Conservation (phyloP, 2,113 vertebrate species). For the Natator depressus region DNA sequence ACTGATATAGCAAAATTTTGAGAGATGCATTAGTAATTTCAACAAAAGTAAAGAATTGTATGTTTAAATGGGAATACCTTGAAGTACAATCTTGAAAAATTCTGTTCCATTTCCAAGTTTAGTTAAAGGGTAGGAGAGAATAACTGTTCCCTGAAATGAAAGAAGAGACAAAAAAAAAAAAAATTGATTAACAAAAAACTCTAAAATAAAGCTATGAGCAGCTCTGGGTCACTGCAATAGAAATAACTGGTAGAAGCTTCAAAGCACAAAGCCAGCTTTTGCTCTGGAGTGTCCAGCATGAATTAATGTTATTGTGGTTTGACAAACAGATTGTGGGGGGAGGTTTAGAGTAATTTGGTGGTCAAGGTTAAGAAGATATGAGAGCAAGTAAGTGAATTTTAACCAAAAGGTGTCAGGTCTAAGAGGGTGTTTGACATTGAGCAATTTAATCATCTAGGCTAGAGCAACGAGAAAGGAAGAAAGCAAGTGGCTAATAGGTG, state of each 20-base stretch:
- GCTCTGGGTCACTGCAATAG: not conserved
- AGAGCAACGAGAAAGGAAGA: not conserved
- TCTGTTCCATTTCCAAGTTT: conserved; percentile 62
- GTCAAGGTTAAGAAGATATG: not conserved
- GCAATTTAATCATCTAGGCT: no score
- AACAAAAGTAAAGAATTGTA: not conserved
- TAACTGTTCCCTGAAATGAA: conserved; percentile 71
- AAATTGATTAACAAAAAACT: not conserved
- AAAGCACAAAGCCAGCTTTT: not conserved
- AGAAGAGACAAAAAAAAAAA: not conserved
- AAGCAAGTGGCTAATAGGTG: not conserved
- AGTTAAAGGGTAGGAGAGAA: conserved; percentile 63
- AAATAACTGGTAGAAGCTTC: not conserved
- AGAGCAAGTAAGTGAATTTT: not conserved
- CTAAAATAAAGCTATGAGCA: not conserved
- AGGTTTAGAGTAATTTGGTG: not conserved
- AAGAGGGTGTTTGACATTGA: no score
- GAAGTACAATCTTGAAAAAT: conserved; percentile 73
- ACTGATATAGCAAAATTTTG: not conserved
- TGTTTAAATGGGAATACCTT: conserved; percentile 67
- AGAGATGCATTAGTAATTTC: not conserved
- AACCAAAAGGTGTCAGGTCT: not conserved
- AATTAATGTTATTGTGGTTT: not conserved
- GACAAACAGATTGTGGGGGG: not conserved
- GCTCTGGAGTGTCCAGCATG: not conserved